Conservation (phyloP, 2,113 vertebrate genomes). For the Melanostigma gelatinosum region DNA sequence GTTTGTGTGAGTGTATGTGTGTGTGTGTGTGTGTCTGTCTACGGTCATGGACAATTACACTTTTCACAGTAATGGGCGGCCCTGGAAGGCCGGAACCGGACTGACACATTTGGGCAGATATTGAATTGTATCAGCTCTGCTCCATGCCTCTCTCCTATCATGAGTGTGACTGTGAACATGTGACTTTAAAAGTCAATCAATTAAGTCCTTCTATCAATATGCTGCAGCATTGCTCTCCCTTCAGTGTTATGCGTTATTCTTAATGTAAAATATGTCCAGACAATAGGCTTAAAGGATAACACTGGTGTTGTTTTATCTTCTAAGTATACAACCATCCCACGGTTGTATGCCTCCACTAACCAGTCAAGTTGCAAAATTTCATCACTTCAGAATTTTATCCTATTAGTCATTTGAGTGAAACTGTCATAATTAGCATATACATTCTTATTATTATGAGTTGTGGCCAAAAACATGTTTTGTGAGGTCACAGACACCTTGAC, state of each 20-base stretch:
- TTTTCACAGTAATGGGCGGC: conserved; percentile 53
- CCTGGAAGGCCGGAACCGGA: conserved; percentile 41
- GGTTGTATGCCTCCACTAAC: neutral
- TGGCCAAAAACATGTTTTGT: neutral
- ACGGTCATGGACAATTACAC: conserved; percentile 45
- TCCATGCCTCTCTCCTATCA: conserved; percentile 17
- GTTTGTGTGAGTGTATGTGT: conserved; percentile 23
- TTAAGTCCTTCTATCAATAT: neutral
- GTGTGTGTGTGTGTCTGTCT: conserved; percentile 14
- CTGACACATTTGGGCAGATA: conserved; percentile 59
- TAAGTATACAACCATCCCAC: neutral
- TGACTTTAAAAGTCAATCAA: conserved; percentile 3
- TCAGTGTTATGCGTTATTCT: neutral
- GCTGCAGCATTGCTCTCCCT: neutral
- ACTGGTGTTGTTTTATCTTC: neutral
- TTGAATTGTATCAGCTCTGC: conserved; percentile 15
- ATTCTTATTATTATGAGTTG: neutral
- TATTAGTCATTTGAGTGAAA: neutral
- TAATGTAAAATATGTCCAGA: neutral
- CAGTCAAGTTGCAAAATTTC: neutral
- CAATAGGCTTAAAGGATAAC: neutral
- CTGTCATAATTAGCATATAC: neutral
- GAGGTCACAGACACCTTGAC: neutral
- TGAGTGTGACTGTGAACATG: conserved; percentile 13
- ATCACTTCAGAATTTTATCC: neutral